These are phyloP conservation scores for Brevimyrus niger DNA, from an alignment of 2,113 vertebrate species.

Conservation along the genomic window DNA sequence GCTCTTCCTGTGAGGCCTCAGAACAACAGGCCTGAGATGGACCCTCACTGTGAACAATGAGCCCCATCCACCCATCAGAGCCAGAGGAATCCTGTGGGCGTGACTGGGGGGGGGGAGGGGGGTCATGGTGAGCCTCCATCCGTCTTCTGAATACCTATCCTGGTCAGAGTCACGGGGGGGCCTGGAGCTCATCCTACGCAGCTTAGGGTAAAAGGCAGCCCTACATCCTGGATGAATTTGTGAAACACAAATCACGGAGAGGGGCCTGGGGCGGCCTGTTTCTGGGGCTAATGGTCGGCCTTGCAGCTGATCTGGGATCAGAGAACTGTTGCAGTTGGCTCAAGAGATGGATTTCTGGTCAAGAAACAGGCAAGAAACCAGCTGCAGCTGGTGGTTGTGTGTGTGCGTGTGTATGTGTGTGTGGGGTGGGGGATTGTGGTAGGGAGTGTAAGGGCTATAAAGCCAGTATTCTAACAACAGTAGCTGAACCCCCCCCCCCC, in stretches of 20 bases:
- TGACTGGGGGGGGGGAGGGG: not conserved
- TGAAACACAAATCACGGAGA: no score
- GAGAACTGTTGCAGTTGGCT: not conserved
- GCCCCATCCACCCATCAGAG: not conserved
- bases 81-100: conserved; percentile 3
- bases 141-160: not conserved
- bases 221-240: not conserved
- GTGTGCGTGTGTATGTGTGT: not conserved
- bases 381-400: not conserved
- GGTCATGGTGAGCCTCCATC: not conserved
- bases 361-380: no score
- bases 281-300: not conserved
- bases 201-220: not conserved
- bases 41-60: not conserved
- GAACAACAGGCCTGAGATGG: not conserved
- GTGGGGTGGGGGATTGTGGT: no score
- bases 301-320: not conserved
- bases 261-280: not conserved
- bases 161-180: not conserved
- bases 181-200: not conserved
- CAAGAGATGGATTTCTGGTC: not conserved
- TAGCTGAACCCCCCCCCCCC: not conserved
- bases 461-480: not conserved
- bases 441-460: not conserved
- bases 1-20: not conserved